These are phyloP conservation scores for Sericinus montela DNA, from an alignment of 2,888 invertebrate species.

Conservation along the genomic window DNA sequence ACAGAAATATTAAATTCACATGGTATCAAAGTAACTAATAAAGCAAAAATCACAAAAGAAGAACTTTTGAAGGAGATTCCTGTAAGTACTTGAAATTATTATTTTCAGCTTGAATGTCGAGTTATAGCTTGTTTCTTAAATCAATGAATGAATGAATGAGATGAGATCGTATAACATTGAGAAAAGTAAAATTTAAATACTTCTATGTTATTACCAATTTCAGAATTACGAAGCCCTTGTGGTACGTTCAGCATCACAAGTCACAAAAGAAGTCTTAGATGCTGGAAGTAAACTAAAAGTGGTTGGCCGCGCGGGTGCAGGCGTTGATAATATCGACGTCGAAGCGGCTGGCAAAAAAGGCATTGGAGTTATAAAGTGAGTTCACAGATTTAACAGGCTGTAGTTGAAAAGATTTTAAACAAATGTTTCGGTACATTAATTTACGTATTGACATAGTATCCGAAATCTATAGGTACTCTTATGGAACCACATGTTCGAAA, in stretches of 20 bases:
- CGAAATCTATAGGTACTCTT: no score
- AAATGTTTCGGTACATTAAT: no score
- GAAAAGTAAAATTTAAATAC: no score
- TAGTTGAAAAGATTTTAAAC: no score
- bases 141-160: no score
- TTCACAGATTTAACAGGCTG: constrained; percentile 24
- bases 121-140: no score
- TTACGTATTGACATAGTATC: no score
- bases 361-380: constrained; percentile 96
- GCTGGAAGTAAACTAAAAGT: constrained; percentile 88
- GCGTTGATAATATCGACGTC: constrained; percentile 98
- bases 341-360: constrained; percentile 90
- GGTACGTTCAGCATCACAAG: constrained; percentile 96
- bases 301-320: constrained; percentile 98
- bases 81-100: no score
- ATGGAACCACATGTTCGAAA: no score
- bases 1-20: constrained; percentile 87
- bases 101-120: no score
- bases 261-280: constrained; percentile 91
- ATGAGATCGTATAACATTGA: no score
- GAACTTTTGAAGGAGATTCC: constrained; percentile 90
- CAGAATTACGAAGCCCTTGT: constrained; percentile 95
- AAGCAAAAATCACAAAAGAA: constrained; percentile 87
- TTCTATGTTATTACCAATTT: constrained; percentile 18
- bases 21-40: constrained; percentile 89